These are phyloP conservation scores for silkworm (Bombyx mori) DNA, from an alignment of 1,140 invertebrate species.

Conservation along the genomic window ASM3026992v2 NC_085130.1:15742001-15742500, in stretches of 20 bases:
- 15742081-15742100: not conserved
- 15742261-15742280: constrained; percentile 93
- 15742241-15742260: constrained; percentile 83
- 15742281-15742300: constrained; percentile 94
- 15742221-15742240: constrained; percentile 92
- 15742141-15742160: constrained; percentile 92
- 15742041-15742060: no score
- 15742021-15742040: no score
- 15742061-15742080: no score
- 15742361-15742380: not conserved
- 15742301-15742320: constrained; percentile 93
- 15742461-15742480: no score
- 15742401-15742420: not conserved
- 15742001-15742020: no score
- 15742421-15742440: not conserved
- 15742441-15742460: no score
- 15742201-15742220: constrained; percentile 93
- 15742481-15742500: no score
- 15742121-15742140: constrained; percentile 91
- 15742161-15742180: constrained; percentile 90
- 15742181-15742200: constrained; percentile 96
- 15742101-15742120: constrained; percentile 83
- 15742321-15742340: constrained; percentile 95
- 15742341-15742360: constrained; percentile 68
- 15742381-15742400: not conserved